Evolutionary conservation across 2,888 invertebrate genomes (phyloP).

Genomic region (Dicroscelio sp.): DNA sequence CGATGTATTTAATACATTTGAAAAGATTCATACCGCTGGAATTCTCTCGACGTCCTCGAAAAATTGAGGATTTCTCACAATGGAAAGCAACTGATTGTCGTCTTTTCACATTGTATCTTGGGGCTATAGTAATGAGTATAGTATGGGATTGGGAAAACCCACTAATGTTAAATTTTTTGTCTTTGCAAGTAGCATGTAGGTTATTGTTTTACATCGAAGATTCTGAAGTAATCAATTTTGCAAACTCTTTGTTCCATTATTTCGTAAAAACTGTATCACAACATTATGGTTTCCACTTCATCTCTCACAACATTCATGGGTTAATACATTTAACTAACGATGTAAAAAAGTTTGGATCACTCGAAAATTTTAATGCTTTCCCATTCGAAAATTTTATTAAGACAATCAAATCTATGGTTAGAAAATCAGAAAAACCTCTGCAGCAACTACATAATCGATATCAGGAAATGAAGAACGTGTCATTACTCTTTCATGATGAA

Average conservation of each 20-base stretch:
- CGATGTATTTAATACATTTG: neutral
- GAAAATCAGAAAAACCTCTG: neutral
- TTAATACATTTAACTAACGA: neutral
- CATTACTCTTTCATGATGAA: neutral
- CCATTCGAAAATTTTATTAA: neutral
- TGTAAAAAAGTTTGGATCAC: neutral
- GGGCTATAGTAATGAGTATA: neutral
- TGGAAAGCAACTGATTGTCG: conserved; percentile 1
- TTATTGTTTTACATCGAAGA: neutral
- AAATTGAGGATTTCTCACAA: neutral
- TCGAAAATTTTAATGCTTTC: neutral
- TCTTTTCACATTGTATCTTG: neutral
- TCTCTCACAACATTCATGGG: neutral
- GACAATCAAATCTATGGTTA: neutral
- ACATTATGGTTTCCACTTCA: neutral
- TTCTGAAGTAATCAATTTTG: neutral
- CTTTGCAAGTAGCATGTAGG: neutral
- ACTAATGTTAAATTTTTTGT: neutral
- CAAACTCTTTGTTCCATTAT: neutral
- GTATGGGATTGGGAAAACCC: neutral
- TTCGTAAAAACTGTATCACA: neutral
- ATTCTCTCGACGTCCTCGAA: neutral
- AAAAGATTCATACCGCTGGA: neutral
- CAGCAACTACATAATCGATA: neutral
- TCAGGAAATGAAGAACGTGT: neutral